These are phyloP conservation scores for Leptopilina boulardi DNA, from an alignment of 1,140 invertebrate species.

Conservation along the genomic window DNA sequence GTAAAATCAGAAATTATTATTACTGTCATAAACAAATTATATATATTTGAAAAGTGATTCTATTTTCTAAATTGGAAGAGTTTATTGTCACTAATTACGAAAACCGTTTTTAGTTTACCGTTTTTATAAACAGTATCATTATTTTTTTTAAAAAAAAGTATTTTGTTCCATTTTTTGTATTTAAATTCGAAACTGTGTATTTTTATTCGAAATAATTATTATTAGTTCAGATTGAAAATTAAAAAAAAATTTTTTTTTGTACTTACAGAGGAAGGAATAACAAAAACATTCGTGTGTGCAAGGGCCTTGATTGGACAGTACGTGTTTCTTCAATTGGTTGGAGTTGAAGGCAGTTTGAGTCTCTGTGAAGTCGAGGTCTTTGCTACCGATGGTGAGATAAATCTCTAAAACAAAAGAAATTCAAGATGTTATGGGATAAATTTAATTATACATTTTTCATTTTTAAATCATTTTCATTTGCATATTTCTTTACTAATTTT, in stretches of 20 bases:
- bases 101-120: background rate
- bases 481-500: too few species aligned
- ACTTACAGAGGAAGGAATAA: constrained; percentile 89
- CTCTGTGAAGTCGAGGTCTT: constrained; percentile 95
- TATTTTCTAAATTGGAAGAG: constrained; percentile 2
- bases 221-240: too few species aligned
- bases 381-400: constrained; percentile 86
- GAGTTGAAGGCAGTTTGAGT: constrained; percentile 91
- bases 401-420: constrained; percentile 1
- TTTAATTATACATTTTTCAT: background rate
- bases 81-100: constrained; percentile 6
- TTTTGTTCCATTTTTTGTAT: constrained; percentile 14
- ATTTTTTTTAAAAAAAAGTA: constrained; percentile 12
- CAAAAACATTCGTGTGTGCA: constrained; percentile 92
- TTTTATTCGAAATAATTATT: too few species aligned
- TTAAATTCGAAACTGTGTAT: too few species aligned
- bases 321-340: constrained; percentile 92
- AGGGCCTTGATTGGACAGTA: constrained; percentile 89
- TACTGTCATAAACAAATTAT: constrained; percentile 44
- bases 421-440: background rate
- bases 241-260: constrained; percentile 37
- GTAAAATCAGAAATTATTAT: background rate
- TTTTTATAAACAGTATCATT: constrained; percentile 43
- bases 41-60: background rate
- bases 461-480: background rate